Evolutionary conservation across 1,140 invertebrate species (phyloP), one percentile per base, ranked within the genome.

Genomic region (Sycobia sp.): DNA sequence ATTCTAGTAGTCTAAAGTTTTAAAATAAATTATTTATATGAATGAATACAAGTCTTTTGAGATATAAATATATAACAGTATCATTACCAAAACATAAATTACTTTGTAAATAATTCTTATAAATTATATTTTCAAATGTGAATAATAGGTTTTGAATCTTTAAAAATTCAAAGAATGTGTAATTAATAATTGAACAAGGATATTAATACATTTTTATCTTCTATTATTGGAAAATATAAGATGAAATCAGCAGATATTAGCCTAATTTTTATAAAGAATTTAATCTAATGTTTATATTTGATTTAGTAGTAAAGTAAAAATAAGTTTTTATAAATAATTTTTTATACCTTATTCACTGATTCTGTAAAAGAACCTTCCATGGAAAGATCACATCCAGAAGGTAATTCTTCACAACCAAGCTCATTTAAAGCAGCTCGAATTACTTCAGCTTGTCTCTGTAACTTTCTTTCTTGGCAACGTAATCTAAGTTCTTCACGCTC

Each of bases 321-420:
- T 36, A 13, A 36, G n/a, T 13, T n/a, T n/a, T n/a, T n/a, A n/a
- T n/a, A n/a, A n/a, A n/a, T n/a, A n/a, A 2, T 41, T 39, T 25
- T 13, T 20, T 49, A 22, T 73, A 81, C 79, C 71, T 79, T 80
- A 39, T 47, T 74, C 29, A 70, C 73, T 51, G 72, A 51, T 34
- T 82, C 80, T 2, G 75, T 73, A 44, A 81, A 81, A 23, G 79
- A 79, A 68, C 80, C 82, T 71, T 89, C 88, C 63, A 88, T 82
- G 1, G 87, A 84, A 29, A 90, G 75, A 68, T 94, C 92, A 74
- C 91, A 91, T 46, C 90, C 92, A n/a, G 88, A 88, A 25, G 93
- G 92, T 43, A 91, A 86, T 79, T 93, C 90, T 76, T 93, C 91
- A 69, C 91, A 93, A 32, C 93, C 93, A 5, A 94, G 83, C 74